A percentile compares a stretch with the other conserved stretches of the same genome.
Evolutionary conservation across 2,888 invertebrate species (phyloP).

Genomic region (Bedellia somnulentella): DNA sequence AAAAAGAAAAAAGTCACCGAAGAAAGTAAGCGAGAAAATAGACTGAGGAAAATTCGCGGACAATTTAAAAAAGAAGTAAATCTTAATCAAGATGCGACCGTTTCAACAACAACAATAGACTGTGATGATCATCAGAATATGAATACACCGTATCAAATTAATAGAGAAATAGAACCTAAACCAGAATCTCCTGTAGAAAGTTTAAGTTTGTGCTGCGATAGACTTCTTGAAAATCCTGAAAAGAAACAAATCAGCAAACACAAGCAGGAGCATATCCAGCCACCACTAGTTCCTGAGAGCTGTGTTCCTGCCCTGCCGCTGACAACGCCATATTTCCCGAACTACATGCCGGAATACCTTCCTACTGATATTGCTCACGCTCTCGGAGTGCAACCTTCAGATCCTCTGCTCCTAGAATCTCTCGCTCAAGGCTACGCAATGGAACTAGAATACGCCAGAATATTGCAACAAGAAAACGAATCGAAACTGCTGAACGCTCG

Average conservation of each 20-base stretch:
- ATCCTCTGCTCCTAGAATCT: constrained; percentile 49
- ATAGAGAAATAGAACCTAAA: constrained; percentile 6
- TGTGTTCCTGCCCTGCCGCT: background rate
- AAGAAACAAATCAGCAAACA: constrained; percentile 15
- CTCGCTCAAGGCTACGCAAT: constrained; percentile 61
- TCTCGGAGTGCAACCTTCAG: constrained; percentile 43
- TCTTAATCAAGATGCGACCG: constrained; percentile 56
- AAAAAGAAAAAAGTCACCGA: constrained; percentile 25
- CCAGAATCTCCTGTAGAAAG: constrained; percentile 36
- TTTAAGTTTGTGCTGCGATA: constrained; percentile 36
- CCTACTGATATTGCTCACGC: constrained; percentile 46
- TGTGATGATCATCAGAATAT: constrained; percentile 19
- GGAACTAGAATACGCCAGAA: constrained; percentile 71
- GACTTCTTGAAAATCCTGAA: constrained; percentile 27
- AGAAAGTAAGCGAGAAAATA: constrained; percentile 34
- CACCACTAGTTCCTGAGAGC: background rate
- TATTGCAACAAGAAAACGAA: constrained; percentile 71
- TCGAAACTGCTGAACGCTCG: constrained; percentile 66
- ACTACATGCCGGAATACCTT: constrained; percentile 35
- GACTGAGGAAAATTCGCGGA: constrained; percentile 47
- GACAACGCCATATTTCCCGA: constrained; percentile 16
- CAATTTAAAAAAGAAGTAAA: constrained; percentile 34
- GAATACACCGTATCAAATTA: constrained; percentile 1
- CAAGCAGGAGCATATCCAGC: constrained; percentile 8
- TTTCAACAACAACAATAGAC: constrained; percentile 57